Base-by-base conservation (phyloP, 1,140 invertebrate genomes). In the Drosophila chauvacae region DNA sequence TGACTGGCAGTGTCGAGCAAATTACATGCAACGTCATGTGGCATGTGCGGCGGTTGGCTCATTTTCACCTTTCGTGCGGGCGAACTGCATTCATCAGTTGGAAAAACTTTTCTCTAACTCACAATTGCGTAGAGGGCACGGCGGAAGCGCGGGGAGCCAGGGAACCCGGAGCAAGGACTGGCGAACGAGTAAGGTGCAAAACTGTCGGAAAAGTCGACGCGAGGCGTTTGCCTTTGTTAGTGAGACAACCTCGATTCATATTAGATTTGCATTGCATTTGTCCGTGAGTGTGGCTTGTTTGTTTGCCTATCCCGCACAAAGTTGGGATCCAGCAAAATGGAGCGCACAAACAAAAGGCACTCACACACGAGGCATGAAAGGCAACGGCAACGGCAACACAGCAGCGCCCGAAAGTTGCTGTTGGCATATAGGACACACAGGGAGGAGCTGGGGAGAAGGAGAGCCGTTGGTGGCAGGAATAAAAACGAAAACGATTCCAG, bases 221-320 rank as follows among this genome's bases (percentile, higher is more conserved):
- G 60, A 71, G 61, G 85, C 84, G 73, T 88, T 88, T 90, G 85
- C 84, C 72, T 88, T 88, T 88, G 84, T 88, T 88, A 78, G 84
- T 81, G 81, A 91, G 86, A 90, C 86, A 91, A 88, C 88, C 84
- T 88, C 83, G 87, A 91, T 91, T 90, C 88, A 91, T 91, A 91
- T 88, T 91, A 91, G 88, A 91, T 91, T 81, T 81, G 42, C 60
- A 64, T 80, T 80, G 61, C 60, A 72, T 80, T 75, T 85, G 61
- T 81, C 39, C 65, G 57, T 65, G 44, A 74, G 83, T 79, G 76
- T 45, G 79, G 58, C 76, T 84, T 90, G 80, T 79, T 90, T 81
- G 77, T 78, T 81, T 80, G 77, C 45, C 56, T 60, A 65, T 61
- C 45, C 74, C 81, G 68, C 78, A 64, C 66, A 90, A 90, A 90